Conservation (phyloP, 2,888 invertebrate species). For the Dione juno region DNA sequence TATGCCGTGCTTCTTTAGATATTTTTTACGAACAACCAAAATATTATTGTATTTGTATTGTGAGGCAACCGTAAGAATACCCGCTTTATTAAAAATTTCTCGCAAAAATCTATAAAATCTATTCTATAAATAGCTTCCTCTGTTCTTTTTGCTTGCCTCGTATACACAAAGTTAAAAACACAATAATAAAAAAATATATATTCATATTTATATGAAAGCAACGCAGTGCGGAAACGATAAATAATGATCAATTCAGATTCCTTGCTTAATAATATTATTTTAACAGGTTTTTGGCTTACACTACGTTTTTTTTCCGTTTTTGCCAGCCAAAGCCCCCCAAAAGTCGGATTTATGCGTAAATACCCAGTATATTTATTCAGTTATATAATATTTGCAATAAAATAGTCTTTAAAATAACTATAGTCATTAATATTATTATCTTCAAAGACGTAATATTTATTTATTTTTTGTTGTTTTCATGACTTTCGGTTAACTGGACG, state of each 20-base stretch:
- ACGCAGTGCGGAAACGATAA: constrained; percentile 31
- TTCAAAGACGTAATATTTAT: constrained; percentile 4
- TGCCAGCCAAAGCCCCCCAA: background rate
- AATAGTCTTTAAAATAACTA: constrained; percentile 1
- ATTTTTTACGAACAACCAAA: too few relatives aligned
- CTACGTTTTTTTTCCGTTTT: background rate
- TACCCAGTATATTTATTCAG: background rate
- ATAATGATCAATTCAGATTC: constrained; percentile 21
- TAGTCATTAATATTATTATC: background rate
- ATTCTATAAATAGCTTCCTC: background rate
- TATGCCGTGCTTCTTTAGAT: too few relatives aligned
- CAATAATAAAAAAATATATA: background rate
- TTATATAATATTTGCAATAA: background rate
- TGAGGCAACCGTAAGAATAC: too few relatives aligned
- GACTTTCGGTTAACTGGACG: too few relatives aligned
- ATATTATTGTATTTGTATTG: too few relatives aligned
- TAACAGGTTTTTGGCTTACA: background rate
- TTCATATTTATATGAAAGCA: constrained; percentile 1
- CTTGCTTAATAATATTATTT: constrained; percentile 15
- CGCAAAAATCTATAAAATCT: too few relatives aligned
- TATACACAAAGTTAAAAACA: background rate
- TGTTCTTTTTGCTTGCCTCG: background rate
- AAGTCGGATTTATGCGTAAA: background rate
- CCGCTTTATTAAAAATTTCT: too few relatives aligned
- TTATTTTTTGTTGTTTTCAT: too few relatives aligned